Conservation (phyloP, 2,888 invertebrate species). For the Bombyx huttoni region DNA sequence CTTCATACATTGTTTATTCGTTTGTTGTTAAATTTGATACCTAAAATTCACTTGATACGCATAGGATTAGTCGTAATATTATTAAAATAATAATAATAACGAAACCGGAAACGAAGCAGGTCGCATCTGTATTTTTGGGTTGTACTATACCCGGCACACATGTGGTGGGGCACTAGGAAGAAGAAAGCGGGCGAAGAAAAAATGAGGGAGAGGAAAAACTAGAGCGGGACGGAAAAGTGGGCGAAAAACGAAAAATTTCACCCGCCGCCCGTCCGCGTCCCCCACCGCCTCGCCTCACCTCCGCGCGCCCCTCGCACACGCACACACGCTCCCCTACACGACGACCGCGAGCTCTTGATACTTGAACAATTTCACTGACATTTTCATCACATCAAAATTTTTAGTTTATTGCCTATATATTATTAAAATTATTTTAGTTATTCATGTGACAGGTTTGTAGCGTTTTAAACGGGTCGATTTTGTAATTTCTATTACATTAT, state of each 20-base stretch:
- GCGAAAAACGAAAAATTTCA: constrained; percentile 73
- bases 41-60: too few relatives aligned
- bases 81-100: not conserved
- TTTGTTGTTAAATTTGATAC: too few relatives aligned
- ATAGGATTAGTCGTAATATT: not conserved
- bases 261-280: constrained; percentile 33
- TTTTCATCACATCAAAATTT: not conserved
- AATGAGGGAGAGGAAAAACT: constrained; percentile 73
- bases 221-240: constrained; percentile 72
- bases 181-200: constrained; percentile 69
- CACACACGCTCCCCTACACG: constrained; percentile 46
- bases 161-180: constrained; percentile 73
- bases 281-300: constrained; percentile 24
- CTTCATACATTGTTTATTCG: too few relatives aligned
- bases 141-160: constrained; percentile 58
- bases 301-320: constrained; percentile 46
- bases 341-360: constrained; percentile 29
- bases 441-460: too few relatives aligned
- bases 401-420: not conserved
- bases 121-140: constrained; percentile 18
- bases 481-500: too few relatives aligned
- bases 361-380: constrained; percentile 31
- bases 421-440: too few relatives aligned
- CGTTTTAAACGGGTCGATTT: too few relatives aligned
- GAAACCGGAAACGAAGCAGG: constrained; percentile 45